phyloP scores from a whole-genome alignment of 2,888 invertebrate species.

The Oscheius myriophilus region DNA sequence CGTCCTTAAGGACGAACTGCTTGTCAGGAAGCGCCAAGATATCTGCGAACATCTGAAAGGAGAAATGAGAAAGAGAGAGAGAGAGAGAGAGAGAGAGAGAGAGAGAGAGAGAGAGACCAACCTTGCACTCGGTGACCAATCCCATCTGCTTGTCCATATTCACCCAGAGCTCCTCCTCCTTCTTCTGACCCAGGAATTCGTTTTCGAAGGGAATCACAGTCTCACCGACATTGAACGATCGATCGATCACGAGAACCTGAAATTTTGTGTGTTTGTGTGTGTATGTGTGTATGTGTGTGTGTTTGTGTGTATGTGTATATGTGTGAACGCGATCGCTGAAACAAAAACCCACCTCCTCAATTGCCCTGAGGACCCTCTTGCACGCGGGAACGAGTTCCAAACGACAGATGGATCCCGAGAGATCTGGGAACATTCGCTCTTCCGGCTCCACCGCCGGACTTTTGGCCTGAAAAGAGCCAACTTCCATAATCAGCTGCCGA shows the following conservation, averaged over 20 bases:
- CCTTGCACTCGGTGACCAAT: neutral
- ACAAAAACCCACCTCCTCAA: neutral
- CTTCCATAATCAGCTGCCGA: neutral
- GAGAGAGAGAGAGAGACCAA: neutral
- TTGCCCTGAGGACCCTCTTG: neutral
- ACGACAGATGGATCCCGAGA: neutral
- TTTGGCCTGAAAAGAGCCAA: neutral
- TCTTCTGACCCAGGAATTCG: neutral
- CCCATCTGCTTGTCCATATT: neutral
- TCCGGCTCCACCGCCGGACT: too few relatives aligned
- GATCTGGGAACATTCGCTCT: neutral
- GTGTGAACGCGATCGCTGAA: too few relatives aligned
- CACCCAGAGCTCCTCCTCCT: slow-evolving; percentile 1
- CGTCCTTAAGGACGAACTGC: neutral
- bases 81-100: slow-evolving; percentile 11
- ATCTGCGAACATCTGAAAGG: neutral
- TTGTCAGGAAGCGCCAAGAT: too few relatives aligned
- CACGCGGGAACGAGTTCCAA: neutral
- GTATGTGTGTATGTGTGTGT: too few relatives aligned
- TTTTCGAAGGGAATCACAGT: neutral
- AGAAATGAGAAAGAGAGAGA: neutral
- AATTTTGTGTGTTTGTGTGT: neutral
- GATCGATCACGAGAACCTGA: slow-evolving; percentile 1
- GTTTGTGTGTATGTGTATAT: too few relatives aligned
- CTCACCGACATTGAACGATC: slow-evolving; percentile 2